Conservation (phyloP, 2,888 invertebrate species). For the Mamestra brassicae region DNA sequence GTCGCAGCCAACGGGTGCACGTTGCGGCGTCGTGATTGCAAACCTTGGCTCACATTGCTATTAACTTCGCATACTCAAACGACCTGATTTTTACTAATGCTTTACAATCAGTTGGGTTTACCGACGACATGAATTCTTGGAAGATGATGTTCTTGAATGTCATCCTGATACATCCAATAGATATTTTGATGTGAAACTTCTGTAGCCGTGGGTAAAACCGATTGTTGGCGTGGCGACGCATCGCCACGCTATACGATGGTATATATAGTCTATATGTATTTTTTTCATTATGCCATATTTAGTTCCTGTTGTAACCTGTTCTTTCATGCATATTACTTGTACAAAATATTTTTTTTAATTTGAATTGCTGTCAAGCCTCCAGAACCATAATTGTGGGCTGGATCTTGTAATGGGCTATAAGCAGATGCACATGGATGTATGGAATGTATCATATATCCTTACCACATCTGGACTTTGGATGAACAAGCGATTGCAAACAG, state of each 20-base stretch:
- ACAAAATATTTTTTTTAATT: background rate
- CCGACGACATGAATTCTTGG: constrained; percentile 17
- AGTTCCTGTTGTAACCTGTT: too few relatives aligned
- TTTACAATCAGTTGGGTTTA: constrained; percentile 34
- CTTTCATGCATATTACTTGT: too few relatives aligned
- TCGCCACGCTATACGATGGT: too few relatives aligned
- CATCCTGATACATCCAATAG: too few relatives aligned
- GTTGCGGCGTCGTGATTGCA: constrained; percentile 58
- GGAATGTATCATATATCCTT: constrained; percentile 30
- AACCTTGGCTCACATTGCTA: constrained; percentile 67
- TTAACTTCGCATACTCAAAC: constrained; percentile 62
- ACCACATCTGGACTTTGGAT: constrained; percentile 47
- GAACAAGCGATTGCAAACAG: constrained; percentile 42
- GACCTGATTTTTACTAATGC: constrained; percentile 59
- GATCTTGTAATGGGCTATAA: background rate
- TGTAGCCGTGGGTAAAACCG: too few relatives aligned
- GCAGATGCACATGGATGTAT: constrained; percentile 4
- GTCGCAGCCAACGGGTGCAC: constrained; percentile 53
- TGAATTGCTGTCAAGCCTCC: background rate
- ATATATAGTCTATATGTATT: too few relatives aligned
- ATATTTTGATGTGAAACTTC: too few relatives aligned
- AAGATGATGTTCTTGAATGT: background rate
- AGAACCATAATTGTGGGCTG: background rate
- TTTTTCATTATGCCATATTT: too few relatives aligned
- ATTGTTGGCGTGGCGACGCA: too few relatives aligned